Conservation (phyloP, 2,113 vertebrate species). For the Himantopus leucocephalus region DNA sequence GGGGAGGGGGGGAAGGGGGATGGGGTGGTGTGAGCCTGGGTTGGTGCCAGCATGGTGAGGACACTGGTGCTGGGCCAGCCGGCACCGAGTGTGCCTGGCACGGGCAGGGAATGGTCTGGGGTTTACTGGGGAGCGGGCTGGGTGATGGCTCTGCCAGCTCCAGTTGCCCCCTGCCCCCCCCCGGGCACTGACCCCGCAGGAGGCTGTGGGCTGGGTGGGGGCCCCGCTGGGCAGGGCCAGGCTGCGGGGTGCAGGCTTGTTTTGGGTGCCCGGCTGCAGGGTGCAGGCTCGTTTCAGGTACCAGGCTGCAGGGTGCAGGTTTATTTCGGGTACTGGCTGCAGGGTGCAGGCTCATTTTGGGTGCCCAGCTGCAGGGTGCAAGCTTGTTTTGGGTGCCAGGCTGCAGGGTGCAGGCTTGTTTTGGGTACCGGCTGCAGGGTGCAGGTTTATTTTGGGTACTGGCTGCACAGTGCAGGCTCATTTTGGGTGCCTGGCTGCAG, state of each 20-base stretch:
- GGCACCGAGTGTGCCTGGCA: no score
- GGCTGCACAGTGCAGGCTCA: not conserved
- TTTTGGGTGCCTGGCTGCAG: not conserved
- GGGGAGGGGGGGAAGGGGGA: no score
- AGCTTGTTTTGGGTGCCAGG: not conserved
- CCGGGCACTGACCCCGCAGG: not conserved
- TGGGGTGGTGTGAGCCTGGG: no score
- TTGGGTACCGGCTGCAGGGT: not conserved
- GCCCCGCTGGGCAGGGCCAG: no score
- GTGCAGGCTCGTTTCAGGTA: accelerated
- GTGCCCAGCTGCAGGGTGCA: not conserved
- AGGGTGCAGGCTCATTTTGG: not conserved
- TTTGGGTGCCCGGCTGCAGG: not conserved
- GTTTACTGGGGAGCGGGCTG: no score
- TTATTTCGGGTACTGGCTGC: not conserved
- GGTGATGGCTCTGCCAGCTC: not conserved
- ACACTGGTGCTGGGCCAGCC: no score
- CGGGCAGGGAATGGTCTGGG: no score
- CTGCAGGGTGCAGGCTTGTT: not conserved
- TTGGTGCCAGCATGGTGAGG: no score
- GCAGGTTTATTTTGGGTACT: not conserved
- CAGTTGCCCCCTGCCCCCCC: not conserved
- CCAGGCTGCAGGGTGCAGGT: not conserved
- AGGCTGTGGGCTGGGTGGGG: not conserved
- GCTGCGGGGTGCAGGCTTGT: not conserved